Conservation (phyloP, 2,797 vertebrate species). For the Enteromius thamalakanensis region DNA sequence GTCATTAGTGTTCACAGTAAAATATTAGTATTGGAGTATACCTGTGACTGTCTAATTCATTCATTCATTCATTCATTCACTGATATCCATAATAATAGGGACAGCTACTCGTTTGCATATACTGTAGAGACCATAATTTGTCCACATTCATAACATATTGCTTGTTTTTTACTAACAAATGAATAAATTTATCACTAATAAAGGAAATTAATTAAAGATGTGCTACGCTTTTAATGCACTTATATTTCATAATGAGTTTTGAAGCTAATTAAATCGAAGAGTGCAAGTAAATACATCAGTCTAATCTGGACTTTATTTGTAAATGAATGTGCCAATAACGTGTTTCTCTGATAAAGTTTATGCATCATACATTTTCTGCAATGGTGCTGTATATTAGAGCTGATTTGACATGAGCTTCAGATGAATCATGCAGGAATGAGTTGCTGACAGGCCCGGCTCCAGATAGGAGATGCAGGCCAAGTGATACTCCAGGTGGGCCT, state of each 20-base stretch:
- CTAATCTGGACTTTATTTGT: not conserved
- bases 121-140: not conserved
- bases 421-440: not conserved
- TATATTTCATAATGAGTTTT: not conserved
- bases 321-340: not conserved
- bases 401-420: not conserved
- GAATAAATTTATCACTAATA: not conserved
- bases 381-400: not conserved
- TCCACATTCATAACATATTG: not conserved
- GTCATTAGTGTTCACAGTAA: not conserved
- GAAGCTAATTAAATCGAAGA: not conserved
- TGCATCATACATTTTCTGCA: not conserved
- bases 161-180: not conserved
- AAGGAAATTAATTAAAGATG: not conserved
- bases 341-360: not conserved
- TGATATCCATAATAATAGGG: not conserved
- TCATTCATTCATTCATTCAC: too few species aligned
- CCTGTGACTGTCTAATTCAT: not conserved
- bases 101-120: not conserved
- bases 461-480: too few species aligned
- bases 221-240: not conserved
- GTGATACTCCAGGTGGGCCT: too few species aligned
- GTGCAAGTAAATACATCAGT: not conserved
- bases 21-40: not conserved
- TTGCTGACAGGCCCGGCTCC: not conserved